Conservation (phyloP, 2,888 invertebrate species). For the Thera britannica region DNA sequence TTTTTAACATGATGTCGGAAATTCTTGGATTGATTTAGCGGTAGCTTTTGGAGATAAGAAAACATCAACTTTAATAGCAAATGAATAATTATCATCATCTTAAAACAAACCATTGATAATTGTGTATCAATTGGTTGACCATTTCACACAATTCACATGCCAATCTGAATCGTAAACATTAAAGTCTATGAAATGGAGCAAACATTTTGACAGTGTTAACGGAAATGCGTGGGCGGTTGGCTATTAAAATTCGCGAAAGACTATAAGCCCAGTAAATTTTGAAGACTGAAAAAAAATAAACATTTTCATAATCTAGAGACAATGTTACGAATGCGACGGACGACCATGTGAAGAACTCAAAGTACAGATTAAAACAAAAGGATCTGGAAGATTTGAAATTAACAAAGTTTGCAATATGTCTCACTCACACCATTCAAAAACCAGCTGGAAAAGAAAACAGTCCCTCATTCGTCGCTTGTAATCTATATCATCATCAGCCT, state of each 20-base stretch:
- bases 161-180: background rate
- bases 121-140: background rate
- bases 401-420: too few species aligned
- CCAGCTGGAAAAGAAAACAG: too few species aligned
- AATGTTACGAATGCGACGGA: too few species aligned
- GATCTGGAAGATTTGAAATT: too few species aligned
- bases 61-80: background rate
- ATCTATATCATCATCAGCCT: too few species aligned
- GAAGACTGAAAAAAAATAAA: background rate
- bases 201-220: constrained; percentile 32
- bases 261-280: constrained; percentile 46
- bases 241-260: constrained; percentile 49
- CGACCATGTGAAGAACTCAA: too few species aligned
- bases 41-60: background rate
- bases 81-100: background rate
- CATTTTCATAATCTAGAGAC: background rate
- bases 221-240: constrained; percentile 51
- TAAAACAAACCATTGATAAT: background rate
- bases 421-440: too few species aligned
- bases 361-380: too few species aligned
- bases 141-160: background rate
- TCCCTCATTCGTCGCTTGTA: too few species aligned
- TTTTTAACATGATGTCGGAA: constrained; percentile 6
- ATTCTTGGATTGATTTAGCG: constrained; percentile 5
- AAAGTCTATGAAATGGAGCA: constrained; percentile 15